Conservation (phyloP, 2,113 vertebrate genomes). For the Bujurquina vittata region DNA sequence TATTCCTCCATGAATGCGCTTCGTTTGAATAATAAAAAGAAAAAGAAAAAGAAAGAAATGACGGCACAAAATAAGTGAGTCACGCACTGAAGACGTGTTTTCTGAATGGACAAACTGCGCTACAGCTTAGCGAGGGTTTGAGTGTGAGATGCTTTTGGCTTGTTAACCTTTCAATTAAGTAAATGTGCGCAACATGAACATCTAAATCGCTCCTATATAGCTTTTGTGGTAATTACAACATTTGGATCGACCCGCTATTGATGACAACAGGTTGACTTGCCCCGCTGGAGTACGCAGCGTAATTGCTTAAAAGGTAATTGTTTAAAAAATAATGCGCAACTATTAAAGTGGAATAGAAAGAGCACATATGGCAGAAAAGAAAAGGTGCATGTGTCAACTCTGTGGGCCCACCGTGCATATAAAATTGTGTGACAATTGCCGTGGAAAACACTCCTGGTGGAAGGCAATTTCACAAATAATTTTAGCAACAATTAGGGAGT, state of each 20-base stretch:
- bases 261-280: slow-evolving; percentile 70
- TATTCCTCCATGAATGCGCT: background rate
- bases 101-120: slow-evolving; percentile 25
- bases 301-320: slow-evolving; percentile 71
- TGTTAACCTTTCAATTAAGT: slow-evolving; percentile 74
- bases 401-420: slow-evolving; percentile 77
- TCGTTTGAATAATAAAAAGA: background rate
- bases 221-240: slow-evolving; percentile 66
- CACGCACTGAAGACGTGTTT: background rate
- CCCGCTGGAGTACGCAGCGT: slow-evolving; percentile 37
- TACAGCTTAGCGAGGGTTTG: slow-evolving; percentile 18
- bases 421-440: slow-evolving; percentile 81
- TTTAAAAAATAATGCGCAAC: slow-evolving; percentile 59
- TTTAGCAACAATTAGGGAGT: slow-evolving; percentile 95
- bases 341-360: slow-evolving; percentile 66
- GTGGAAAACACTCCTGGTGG: slow-evolving; percentile 85
- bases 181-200: slow-evolving; percentile 63
- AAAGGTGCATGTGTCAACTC: slow-evolving; percentile 74
- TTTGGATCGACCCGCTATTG: slow-evolving; percentile 62
- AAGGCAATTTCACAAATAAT: slow-evolving; percentile 96
- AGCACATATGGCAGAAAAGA: slow-evolving; percentile 60
- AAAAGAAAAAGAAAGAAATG: background rate
- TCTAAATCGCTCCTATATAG: slow-evolving; percentile 52
- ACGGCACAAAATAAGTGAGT: slow-evolving; percentile 9
- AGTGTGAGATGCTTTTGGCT: slow-evolving; percentile 43